A percentile compares a stretch with the other conserved stretches of the same genome.
phyloP scores from a whole-genome alignment of 2,888 invertebrate genomes.

The Synergus umbraculus region DNA sequence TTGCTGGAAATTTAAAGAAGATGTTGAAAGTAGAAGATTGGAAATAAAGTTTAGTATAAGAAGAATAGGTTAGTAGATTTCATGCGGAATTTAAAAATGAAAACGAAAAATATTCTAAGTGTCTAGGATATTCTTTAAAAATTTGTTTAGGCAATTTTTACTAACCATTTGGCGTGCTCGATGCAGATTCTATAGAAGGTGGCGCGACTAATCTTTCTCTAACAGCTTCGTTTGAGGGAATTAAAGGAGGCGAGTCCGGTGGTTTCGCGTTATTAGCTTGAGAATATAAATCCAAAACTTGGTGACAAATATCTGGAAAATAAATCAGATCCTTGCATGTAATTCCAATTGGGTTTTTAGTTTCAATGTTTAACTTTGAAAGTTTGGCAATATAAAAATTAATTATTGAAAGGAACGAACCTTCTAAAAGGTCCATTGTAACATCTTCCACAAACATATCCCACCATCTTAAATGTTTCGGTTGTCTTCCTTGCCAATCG shows the following conservation, averaged over 20 bases:
- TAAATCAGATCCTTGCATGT: neutral
- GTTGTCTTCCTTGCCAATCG: slow-evolving; percentile 91
- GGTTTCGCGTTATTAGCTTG: slow-evolving; percentile 82
- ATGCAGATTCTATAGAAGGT: slow-evolving; percentile 66
- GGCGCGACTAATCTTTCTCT: slow-evolving; percentile 67
- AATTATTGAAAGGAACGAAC: slow-evolving; percentile 66
- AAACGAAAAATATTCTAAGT: neutral
- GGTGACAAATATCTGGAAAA: slow-evolving; percentile 94
- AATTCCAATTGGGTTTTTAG: neutral
- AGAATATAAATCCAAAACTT: slow-evolving; percentile 94
- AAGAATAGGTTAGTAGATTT: neutral
- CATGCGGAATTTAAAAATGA: neutral
- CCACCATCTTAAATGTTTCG: slow-evolving; percentile 95
- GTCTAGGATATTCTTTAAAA: neutral
- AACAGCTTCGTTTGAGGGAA: slow-evolving; percentile 74
- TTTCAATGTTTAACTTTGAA: neutral
- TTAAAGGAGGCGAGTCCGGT: slow-evolving; percentile 84
- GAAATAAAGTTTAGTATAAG: neutral
- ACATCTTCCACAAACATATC: slow-evolving; percentile 98
- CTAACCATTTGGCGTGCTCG: slow-evolving; percentile 70
- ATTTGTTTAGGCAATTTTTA: neutral
- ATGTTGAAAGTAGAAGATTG: neutral
- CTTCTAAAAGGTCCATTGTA: slow-evolving; percentile 94
- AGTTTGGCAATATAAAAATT: neutral
- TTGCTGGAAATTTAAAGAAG: neutral